Conservation (phyloP, 2,113 vertebrate genomes). For the Dromas ardeola region DNA sequence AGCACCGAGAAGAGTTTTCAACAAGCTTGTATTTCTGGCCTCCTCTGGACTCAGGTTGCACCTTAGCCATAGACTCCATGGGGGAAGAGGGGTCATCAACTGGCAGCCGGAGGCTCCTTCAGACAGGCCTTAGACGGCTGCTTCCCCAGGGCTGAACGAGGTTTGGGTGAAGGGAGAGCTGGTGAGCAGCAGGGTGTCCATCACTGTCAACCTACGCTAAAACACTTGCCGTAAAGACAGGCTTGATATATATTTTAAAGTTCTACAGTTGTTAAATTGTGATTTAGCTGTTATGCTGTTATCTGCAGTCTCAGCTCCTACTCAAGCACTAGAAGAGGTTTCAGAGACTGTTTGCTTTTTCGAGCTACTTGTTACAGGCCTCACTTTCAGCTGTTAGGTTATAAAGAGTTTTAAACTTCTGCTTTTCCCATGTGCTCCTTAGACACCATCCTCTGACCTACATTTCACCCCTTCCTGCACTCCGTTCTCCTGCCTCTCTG, state of each 20-base stretch:
- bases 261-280: neutral
- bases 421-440: neutral
- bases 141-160: neutral
- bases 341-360: neutral
- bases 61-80: neutral
- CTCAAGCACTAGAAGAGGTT: neutral
- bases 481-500: neutral
- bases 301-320: neutral
- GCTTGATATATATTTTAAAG: neutral
- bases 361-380: neutral
- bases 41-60: neutral
- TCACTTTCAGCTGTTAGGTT: neutral
- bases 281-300: neutral
- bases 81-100: neutral
- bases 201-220: neutral
- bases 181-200: neutral
- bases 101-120: neutral
- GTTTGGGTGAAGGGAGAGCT: neutral
- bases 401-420: neutral
- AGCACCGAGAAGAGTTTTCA: neutral
- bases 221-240: neutral
- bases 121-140: rapidly evolving
- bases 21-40: neutral
- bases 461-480: neutral
- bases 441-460: neutral